These are phyloP conservation scores for Sarcophaga rosellei DNA, from an alignment of 2,888 invertebrate genomes.

Conservation along the genomic window DNA sequence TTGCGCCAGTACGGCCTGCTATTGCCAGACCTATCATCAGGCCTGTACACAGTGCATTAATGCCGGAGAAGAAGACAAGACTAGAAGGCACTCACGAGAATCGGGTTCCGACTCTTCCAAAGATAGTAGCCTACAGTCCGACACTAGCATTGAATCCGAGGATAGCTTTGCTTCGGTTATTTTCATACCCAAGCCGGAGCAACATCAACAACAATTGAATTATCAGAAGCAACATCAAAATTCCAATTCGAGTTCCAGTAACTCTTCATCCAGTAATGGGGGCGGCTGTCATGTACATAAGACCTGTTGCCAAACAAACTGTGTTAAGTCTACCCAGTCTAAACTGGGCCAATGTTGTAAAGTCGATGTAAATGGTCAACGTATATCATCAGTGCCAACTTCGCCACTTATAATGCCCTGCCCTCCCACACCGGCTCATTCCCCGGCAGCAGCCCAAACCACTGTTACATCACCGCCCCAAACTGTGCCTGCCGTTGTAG, in stretches of 20 bases:
- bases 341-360: conserved; percentile 67
- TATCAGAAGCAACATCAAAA: conserved; percentile 78
- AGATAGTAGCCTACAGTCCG: conserved; percentile 94
- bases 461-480: conserved; percentile 79
- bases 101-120: conserved; percentile 94
- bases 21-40: conserved; percentile 77
- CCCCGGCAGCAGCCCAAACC: conserved; percentile 78
- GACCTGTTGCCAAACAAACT: conserved; percentile 65
- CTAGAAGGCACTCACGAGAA: conserved; percentile 90
- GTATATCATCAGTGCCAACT: conserved; percentile 87
- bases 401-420: conserved; percentile 84
- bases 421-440: conserved; percentile 81
- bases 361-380: conserved; percentile 67
- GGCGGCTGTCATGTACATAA: conserved; percentile 63
- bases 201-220: conserved; percentile 78
- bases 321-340: conserved; percentile 40
- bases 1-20: conserved; percentile 76
- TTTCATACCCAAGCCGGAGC: conserved; percentile 91
- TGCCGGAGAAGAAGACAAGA: conserved; percentile 78
- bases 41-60: conserved; percentile 74
- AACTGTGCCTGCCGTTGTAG: conserved; percentile 77
- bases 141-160: conserved; percentile 96
- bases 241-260: conserved; percentile 79
- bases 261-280: conserved; percentile 79
- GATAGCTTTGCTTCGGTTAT: conserved; percentile 97